Base-by-base conservation (phyloP, 2,888 invertebrate genomes). In the Cosmorhoe ocellata region DNA sequence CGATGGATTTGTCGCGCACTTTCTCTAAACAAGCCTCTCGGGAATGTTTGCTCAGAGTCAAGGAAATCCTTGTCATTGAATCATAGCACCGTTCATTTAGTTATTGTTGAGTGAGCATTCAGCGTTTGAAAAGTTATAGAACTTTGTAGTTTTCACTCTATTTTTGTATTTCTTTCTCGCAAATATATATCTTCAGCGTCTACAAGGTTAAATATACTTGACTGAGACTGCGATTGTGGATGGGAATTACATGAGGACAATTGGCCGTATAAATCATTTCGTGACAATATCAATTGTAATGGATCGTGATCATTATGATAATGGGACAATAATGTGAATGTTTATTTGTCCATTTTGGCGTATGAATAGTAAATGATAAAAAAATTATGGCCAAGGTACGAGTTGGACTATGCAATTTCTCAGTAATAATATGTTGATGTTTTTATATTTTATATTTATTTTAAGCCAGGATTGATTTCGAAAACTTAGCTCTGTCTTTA, bases 1-100 rank as follows among this genome's bases (percentile, higher is more conserved):
- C 63, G 67, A 67, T 51, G 66, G 60, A 71, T 74, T 73, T 64
- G 67, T 64, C 63, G 64, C 66, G 64, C 61, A 64, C 64, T 69
- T 45, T 50, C 50, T 43, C 33, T 40, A 55, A 44, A 55, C 51
- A 46, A 41, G 36, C 27, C 9, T 8, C 18, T n/a, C 22, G 14
- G 22, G 11, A 51, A 51, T 39, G 39, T 24, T 33, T 30, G 45
- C 47, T 51, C 33, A 33, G 10, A 30, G 7, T 33, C 14, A 8
- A 38, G 46, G 51, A 46, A 46, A 37, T 51, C 13, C 51, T 51
- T 46, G 45, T 46, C 28, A 36, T 51, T 32, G 18, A 41, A 34
- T 8, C 22, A 33, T 30, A 12, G 34, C 4, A 3, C 31, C 13
- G 41, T 37, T 46, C 10, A 31, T 34, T 44, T 12, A 24, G 12